phyloP scores from a whole-genome alignment of 2,113 vertebrate genomes.

The Turdus rufiventris region DNA sequence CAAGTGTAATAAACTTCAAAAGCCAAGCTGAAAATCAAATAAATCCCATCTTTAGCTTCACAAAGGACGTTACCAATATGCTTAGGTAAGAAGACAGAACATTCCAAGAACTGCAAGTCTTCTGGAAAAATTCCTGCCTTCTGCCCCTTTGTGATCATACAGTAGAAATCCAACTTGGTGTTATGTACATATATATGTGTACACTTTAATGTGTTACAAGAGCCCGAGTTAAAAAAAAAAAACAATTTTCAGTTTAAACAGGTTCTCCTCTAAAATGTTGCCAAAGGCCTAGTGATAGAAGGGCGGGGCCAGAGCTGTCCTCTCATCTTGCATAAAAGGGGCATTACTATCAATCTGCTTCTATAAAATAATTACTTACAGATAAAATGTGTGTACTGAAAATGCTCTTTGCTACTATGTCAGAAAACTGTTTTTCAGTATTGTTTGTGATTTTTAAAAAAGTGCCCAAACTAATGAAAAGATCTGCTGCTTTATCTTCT shows the following conservation, averaged over 20 bases:
- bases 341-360: background rate
- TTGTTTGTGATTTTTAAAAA: background rate
- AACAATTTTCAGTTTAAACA: background rate
- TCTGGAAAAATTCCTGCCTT: background rate
- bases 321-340: background rate
- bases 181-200: rapidly evolving
- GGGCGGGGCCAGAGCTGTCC: background rate
- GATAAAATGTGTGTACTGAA: background rate
- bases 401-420: background rate
- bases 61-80: background rate
- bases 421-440: background rate
- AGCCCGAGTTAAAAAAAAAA: background rate
- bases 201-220: background rate
- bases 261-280: background rate
- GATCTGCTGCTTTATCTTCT: background rate
- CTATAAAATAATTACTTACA: background rate
- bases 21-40: background rate
- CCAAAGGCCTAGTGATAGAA: background rate
- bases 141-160: background rate
- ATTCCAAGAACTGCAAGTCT: background rate
- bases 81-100: background rate
- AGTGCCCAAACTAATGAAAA: background rate
- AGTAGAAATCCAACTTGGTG: background rate
- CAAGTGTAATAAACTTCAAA: slow-evolving; percentile 26
- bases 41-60: background rate